Evolutionary conservation across 2,797 vertebrate species (phyloP), one percentile per base, ranked within the genome.

Genomic region (Pelodytes ibericus): DNA sequence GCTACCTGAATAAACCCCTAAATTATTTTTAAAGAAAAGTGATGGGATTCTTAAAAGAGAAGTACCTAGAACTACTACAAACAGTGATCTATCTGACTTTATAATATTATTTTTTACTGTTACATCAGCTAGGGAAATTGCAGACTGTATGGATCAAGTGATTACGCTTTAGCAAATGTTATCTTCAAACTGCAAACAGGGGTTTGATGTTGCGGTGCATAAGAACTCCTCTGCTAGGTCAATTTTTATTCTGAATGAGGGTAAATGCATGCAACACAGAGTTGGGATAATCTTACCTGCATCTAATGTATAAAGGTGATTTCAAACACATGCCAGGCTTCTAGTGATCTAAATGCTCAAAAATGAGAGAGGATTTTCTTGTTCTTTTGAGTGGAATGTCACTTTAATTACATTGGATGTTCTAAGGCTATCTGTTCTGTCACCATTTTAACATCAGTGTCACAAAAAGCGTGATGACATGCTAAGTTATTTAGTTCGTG

Each of bases 391-490:
- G 47, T 49, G 18, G 2, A 63, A 69, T 70, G 66, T 67, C 66
- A 76, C 56, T 76, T 76, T 76, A 76, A 76, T 76, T 76, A 70
- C 57, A 53, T 36, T 29, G 44, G 68, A 56, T 27, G 18, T 20
- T 41, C 27, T 61, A 51, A 63, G 69, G 58, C 49, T 66, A 51
- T 44, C 44, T 71, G 61, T 77, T 27, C 41, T 77, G 68, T 72
- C 69, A 77, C 26, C 27, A 59, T 27, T 47, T 72, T 77, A 61
- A 44, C 68, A 39, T 65, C 59, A 60, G 27, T 33, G 15, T 39
- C 20, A 26, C 13, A 29, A 13, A 26, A 30, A 72, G 59, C 47
- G 11, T 71, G 67, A 47, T 77, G 75, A 77, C 67, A 77, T 27
- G 31, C 63, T 47, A 63, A 76, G 70, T 77, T 44, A 77, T 71